A percentile compares a stretch with the other conserved stretches of the same genome.
Evolutionary conservation across 2,888 invertebrate species (phyloP).

Genomic region (Nebria salina): DNA sequence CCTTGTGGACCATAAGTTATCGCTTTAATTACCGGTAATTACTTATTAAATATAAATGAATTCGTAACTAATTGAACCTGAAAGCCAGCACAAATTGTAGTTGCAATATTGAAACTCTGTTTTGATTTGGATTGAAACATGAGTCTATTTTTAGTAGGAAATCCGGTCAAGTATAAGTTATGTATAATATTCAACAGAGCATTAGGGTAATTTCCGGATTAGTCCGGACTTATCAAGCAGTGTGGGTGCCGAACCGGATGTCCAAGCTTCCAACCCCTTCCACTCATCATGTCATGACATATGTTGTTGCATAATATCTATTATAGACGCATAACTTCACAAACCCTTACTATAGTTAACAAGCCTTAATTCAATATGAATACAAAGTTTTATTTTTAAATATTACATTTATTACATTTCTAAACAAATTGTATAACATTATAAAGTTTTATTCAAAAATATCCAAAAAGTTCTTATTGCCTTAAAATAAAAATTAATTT

Average conservation of each 20-base stretch:
- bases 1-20: too few relatives aligned
- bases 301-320: not conserved
- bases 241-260: not conserved
- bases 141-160: not conserved
- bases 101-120: not conserved
- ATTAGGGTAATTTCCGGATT: conserved; percentile 1
- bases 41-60: too few relatives aligned
- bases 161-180: not conserved
- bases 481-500: too few relatives aligned
- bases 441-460: too few relatives aligned
- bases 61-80: conserved; percentile 17
- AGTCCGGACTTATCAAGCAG: not conserved
- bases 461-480: too few relatives aligned
- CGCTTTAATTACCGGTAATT: too few relatives aligned
- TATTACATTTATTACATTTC: too few relatives aligned
- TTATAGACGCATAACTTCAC: not conserved
- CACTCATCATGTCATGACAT: not conserved
- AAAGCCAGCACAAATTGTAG: conserved; percentile 17
- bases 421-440: too few relatives aligned
- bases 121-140: not conserved
- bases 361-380: not conserved
- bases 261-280: not conserved
- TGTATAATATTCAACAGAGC: not conserved
- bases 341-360: not conserved
- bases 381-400: not conserved